phyloP scores from a whole-genome alignment of 2,888 invertebrate genomes.

The Conomelus anceps region DNA sequence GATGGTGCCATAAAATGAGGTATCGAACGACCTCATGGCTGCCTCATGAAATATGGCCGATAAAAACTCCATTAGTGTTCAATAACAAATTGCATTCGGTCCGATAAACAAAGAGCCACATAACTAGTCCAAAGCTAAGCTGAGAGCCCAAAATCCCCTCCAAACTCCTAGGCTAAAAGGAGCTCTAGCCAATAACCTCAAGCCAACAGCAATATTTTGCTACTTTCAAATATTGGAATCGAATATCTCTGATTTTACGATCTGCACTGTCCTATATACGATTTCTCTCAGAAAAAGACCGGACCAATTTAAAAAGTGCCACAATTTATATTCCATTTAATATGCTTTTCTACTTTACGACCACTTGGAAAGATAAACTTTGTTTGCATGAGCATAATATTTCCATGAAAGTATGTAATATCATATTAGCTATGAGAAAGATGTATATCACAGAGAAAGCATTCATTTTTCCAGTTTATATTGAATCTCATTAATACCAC shows the following conservation, averaged over 20 bases:
- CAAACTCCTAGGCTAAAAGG: too few relatives aligned
- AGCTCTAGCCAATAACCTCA: not conserved
- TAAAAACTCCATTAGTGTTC: constrained; percentile 9
- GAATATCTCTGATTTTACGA: constrained; percentile 7
- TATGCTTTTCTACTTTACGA: not conserved
- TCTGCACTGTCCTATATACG: not conserved
- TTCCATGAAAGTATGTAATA: not conserved
- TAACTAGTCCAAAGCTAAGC: not conserved
- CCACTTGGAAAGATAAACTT: not conserved
- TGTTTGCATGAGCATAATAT: not conserved
- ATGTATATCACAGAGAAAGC: too few relatives aligned
- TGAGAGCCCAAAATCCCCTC: not conserved
- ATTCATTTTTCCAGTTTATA: not conserved
- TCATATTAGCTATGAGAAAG: not conserved
- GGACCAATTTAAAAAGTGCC: not conserved
- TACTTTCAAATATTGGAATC: constrained; percentile 9
- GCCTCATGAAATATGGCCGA: not conserved
- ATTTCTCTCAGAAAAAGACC: too few relatives aligned
- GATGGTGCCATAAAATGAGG: not conserved
- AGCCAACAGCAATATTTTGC: not conserved
- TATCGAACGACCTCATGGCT: not conserved
- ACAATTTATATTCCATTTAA: not conserved
- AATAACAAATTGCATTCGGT: constrained; percentile 7
- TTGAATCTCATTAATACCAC: not conserved
- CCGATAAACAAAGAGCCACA: not conserved